A percentile compares a stretch with the other conserved stretches of the same genome.
Conservation (phyloP, 2,888 invertebrate genomes). For the Drymonia ruficornis region DNA sequence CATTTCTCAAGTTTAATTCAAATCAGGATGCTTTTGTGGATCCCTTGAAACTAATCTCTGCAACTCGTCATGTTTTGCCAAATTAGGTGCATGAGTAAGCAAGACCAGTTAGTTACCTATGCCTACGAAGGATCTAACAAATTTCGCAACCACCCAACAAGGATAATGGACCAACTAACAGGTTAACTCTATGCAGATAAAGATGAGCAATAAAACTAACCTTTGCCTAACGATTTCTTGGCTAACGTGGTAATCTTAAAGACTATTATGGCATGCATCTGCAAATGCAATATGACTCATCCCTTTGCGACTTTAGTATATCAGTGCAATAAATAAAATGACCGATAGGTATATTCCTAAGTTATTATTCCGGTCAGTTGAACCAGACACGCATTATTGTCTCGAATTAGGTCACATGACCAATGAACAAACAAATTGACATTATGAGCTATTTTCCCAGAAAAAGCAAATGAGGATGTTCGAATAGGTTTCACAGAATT, state of each 20-base stretch:
- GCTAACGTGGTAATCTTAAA: neutral
- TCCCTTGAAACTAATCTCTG: too few relatives aligned
- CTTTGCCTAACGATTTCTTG: neutral
- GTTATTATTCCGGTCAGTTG: neutral
- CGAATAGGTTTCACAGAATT: too few relatives aligned
- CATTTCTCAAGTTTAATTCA: too few relatives aligned
- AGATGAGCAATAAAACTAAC: neutral
- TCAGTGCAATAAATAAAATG: neutral
- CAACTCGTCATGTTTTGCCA: too few relatives aligned
- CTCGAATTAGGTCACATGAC: neutral
- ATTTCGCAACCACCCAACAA: too few relatives aligned
- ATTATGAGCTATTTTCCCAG: constrained; percentile 1
- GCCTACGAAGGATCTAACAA: too few relatives aligned
- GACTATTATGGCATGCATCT: neutral
- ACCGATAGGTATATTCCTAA: neutral
- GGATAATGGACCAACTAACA: neutral
- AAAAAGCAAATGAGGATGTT: constrained; percentile 8
- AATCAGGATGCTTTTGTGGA: neutral
- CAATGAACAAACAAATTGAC: neutral
- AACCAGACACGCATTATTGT: neutral
- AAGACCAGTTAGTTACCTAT: too few relatives aligned
- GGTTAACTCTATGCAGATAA: neutral
- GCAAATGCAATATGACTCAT: neutral
- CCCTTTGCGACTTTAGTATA: neutral
- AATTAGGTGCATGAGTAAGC: too few relatives aligned